Percentiles rank a stretch among this genome's conserved stretches.
Conservation (phyloP, 2,797 vertebrate genomes). For the Arrhamphus sclerolepis region DNA sequence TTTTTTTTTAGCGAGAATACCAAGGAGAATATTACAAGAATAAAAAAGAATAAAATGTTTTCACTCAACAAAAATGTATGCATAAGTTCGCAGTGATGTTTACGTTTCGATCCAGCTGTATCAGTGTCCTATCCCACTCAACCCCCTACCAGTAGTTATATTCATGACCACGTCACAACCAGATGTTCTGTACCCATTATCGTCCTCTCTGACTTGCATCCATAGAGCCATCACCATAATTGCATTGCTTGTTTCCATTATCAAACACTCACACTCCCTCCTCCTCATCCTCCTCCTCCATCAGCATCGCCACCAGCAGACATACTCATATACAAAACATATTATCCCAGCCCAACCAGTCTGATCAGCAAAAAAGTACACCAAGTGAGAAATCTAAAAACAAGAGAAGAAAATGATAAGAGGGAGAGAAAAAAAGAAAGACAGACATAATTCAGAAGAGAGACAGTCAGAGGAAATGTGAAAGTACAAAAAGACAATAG, state of each 20-base stretch:
- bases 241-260: slow-evolving; percentile 91
- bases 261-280: slow-evolving; percentile 68
- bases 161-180: slow-evolving; percentile 56
- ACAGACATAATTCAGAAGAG: slow-evolving; percentile 4
- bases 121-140: slow-evolving; percentile 9
- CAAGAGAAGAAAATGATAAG: slow-evolving; percentile 10
- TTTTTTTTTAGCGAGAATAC: no score
- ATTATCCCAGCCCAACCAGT: slow-evolving; percentile 28
- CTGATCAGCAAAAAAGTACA: slow-evolving; percentile 56
- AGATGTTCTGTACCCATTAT: slow-evolving; percentile 90
- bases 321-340: slow-evolving; percentile 9
- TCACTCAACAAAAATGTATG: neutral
- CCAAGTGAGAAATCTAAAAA: slow-evolving; percentile 23
- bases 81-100: neutral
- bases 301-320: neutral
- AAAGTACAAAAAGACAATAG: slow-evolving; percentile 18
- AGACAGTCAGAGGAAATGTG: slow-evolving; percentile 8
- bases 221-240: slow-evolving; percentile 89
- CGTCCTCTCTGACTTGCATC: slow-evolving; percentile 83
- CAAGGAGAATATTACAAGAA: no score
- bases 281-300: no score
- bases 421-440: slow-evolving; percentile 4
- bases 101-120: slow-evolving; percentile 6
- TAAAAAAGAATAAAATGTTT: neutral
- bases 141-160: slow-evolving; percentile 8